These are phyloP conservation scores for Macropus fuliginosus DNA, from an alignment of 2,797 vertebrate genomes.

Conservation along the genomic window DNA sequence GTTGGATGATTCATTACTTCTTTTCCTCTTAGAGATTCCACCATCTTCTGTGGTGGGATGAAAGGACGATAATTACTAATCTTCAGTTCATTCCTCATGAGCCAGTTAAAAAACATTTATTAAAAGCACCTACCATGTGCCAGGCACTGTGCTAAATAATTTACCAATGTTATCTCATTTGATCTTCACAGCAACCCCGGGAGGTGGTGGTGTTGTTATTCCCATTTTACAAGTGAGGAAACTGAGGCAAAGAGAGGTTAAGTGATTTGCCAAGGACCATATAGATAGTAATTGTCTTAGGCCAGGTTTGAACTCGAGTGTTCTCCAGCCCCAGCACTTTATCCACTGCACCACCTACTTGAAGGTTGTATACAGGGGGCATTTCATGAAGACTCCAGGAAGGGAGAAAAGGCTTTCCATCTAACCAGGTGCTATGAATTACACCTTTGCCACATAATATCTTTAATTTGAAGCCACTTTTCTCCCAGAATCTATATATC, in stretches of 20 bases:
- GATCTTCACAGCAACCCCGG: neutral
- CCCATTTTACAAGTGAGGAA: neutral
- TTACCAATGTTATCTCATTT: neutral
- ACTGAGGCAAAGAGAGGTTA: neutral
- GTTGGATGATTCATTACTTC: neutral
- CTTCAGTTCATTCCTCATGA: neutral
- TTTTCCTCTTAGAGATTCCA: neutral
- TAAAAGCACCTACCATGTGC: neutral
- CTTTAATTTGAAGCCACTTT: neutral
- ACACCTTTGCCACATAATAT: neutral
- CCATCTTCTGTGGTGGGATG: neutral
- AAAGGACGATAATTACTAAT: neutral
- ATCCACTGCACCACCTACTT: neutral
- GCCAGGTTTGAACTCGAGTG: neutral
- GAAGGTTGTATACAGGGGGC: neutral
- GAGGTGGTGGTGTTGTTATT: neutral
- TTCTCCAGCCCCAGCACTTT: neutral
- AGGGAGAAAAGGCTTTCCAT: neutral
- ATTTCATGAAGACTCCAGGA: neutral
- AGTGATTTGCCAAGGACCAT: neutral
- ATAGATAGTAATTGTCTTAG: neutral
- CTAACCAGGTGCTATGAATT: neutral
- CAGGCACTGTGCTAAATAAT: neutral
- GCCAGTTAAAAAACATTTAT: neutral
- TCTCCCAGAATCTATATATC: neutral